Conservation (phyloP, 2,797 vertebrate genomes). For the Myripristis jacobus region DNA sequence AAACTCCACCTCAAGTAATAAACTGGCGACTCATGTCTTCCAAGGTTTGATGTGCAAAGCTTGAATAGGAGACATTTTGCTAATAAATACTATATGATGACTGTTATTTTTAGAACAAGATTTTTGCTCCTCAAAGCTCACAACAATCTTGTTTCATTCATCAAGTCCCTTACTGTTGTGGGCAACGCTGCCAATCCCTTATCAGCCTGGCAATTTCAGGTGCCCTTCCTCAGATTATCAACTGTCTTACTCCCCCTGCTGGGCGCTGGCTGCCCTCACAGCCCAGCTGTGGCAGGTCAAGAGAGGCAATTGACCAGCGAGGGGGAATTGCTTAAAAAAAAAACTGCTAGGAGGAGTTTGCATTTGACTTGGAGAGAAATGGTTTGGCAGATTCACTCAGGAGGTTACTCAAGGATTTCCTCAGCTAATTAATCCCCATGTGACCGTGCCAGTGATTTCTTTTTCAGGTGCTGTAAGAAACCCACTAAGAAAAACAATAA, state of each 20-base stretch:
- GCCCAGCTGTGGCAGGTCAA: conserved; percentile 10
- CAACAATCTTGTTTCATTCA: background rate
- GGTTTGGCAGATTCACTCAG: background rate
- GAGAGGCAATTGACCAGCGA: conserved; percentile 4
- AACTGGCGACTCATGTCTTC: background rate
- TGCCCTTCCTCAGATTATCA: conserved; percentile 29
- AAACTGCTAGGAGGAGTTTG: background rate
- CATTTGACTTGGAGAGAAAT: background rate
- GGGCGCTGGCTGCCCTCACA: conserved; percentile 49
- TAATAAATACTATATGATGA: too few relatives aligned
- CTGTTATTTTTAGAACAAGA: background rate
- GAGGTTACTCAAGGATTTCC: background rate
- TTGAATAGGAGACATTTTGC: background rate
- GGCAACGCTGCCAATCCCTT: too few relatives aligned
- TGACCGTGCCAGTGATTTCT: background rate
- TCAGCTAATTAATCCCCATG: background rate
- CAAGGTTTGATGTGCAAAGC: background rate
- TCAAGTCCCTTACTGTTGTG: background rate
- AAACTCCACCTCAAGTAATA: background rate
- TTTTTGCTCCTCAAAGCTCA: background rate
- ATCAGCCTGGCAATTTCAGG: background rate
- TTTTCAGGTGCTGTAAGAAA: background rate
- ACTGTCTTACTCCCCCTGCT: conserved; percentile 74
- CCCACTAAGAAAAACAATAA: background rate
- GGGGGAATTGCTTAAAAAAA: background rate